phyloP scores from a whole-genome alignment of 1,140 invertebrate species.

The Semibalanus balanoides region DNA sequence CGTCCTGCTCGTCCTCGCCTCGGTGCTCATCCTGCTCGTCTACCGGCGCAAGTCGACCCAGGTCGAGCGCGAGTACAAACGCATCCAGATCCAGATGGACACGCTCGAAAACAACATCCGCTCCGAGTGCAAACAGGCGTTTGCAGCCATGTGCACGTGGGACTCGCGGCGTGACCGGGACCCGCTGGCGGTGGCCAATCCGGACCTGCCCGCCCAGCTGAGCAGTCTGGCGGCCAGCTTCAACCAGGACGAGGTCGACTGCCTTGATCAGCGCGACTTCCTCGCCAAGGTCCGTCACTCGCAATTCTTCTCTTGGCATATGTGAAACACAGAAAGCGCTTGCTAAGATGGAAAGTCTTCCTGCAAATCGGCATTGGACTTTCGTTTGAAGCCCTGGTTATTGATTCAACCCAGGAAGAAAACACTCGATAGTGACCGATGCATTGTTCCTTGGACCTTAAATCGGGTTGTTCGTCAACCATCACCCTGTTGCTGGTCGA shows the following conservation, averaged over 20 bases:
- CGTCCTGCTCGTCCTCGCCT: conserved; percentile 64
- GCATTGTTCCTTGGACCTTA: no score
- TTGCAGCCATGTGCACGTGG: conserved; percentile 32
- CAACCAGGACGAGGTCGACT: not conserved
- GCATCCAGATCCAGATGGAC: conserved; percentile 98
- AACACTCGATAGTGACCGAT: no score
- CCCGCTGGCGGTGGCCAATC: not conserved
- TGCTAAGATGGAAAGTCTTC: no score
- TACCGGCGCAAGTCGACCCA: conserved; percentile 84
- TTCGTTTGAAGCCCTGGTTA: no score
- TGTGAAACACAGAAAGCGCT: no score
- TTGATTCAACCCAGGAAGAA: no score
- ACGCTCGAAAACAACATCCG: conserved; percentile 94
- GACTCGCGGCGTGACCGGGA: conserved; percentile 1
- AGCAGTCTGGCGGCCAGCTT: not conserved
- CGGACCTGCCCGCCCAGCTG: not conserved
- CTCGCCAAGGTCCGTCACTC: not conserved
- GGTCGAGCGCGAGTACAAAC: conserved; percentile 87
- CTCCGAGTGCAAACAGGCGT: conserved; percentile 86
- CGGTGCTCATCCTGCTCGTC: conserved; percentile 69
- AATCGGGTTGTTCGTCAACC: no score
- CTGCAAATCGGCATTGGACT: no score
- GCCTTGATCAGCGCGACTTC: not conserved
- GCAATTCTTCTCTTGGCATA: no score
- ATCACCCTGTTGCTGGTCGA: no score